phyloP scores from a whole-genome alignment of 2,797 vertebrate species.

The Enteromius unitaeniatus region DNA sequence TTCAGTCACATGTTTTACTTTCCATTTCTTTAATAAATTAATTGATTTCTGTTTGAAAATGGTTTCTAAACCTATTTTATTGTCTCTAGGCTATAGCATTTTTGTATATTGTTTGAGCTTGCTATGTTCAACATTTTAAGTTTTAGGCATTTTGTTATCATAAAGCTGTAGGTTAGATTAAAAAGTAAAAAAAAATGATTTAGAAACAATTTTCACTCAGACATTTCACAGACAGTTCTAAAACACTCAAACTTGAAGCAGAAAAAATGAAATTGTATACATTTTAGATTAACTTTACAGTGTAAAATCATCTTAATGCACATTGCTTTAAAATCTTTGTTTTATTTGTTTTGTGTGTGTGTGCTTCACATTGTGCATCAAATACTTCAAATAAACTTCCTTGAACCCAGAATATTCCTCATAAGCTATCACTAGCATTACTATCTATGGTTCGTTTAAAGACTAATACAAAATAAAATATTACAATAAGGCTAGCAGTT shows the following conservation, averaged over 20 bases:
- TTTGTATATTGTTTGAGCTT: neutral
- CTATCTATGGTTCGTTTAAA: neutral
- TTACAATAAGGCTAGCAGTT: neutral
- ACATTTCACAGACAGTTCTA: neutral
- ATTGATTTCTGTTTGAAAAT: too few species aligned
- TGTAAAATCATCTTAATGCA: neutral
- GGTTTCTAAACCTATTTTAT: neutral
- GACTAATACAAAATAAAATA: neutral
- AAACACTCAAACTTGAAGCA: neutral
- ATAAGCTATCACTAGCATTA: neutral
- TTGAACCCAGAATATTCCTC: neutral
- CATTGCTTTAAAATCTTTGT: neutral
- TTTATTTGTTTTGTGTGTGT: neutral
- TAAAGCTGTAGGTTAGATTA: neutral
- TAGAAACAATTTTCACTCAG: neutral
- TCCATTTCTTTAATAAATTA: too few species aligned
- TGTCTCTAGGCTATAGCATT: neutral
- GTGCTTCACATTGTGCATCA: neutral
- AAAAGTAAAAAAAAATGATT: neutral
- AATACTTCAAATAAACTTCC: neutral
- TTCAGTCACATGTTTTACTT: too few species aligned
- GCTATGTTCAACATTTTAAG: too few species aligned
- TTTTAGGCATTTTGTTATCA: neutral
- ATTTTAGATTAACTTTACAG: neutral
- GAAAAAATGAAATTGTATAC: neutral